phyloP scores from a whole-genome alignment of 2,113 vertebrate species.

The Chitala chitala region DNA sequence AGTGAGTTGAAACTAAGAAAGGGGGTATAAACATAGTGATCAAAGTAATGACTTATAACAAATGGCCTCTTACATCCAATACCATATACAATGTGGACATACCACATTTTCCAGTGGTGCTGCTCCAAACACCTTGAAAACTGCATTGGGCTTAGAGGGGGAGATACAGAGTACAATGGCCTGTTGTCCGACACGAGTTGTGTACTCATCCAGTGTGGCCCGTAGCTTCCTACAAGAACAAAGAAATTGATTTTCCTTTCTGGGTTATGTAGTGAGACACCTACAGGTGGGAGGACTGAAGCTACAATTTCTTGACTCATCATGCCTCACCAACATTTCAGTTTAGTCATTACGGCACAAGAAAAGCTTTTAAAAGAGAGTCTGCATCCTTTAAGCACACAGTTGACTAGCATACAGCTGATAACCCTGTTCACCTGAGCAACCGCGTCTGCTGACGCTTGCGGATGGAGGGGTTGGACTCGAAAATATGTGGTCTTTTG shows the following conservation, averaged over 20 bases:
- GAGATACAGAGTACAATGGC: conserved; percentile 96
- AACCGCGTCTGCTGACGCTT: conserved; percentile 95
- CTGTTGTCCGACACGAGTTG: conserved; percentile 93
- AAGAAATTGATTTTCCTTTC: neutral
- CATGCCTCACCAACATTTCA: neutral
- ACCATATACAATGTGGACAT: conserved; percentile 34
- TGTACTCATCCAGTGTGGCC: conserved; percentile 93
- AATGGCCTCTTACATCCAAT: no score
- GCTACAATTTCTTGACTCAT: neutral
- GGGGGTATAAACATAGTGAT: no score
- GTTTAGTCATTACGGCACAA: no score
- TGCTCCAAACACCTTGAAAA: conserved; percentile 96
- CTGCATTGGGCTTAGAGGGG: conserved; percentile 92
- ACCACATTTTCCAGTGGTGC: conserved; percentile 97
- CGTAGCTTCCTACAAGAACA: conserved; percentile 77
- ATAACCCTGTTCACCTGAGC: conserved; percentile 70
- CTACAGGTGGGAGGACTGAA: neutral
- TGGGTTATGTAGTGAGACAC: neutral
- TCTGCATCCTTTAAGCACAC: no score
- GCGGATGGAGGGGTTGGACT: conserved; percentile 94
- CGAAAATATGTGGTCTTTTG: conserved; percentile 92
- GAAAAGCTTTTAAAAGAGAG: no score
- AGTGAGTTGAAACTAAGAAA: no score
- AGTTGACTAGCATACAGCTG: no score
- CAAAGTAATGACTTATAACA: no score